Base-by-base conservation (phyloP, 2,113 vertebrate species). In the Sus scrofa region DNA sequence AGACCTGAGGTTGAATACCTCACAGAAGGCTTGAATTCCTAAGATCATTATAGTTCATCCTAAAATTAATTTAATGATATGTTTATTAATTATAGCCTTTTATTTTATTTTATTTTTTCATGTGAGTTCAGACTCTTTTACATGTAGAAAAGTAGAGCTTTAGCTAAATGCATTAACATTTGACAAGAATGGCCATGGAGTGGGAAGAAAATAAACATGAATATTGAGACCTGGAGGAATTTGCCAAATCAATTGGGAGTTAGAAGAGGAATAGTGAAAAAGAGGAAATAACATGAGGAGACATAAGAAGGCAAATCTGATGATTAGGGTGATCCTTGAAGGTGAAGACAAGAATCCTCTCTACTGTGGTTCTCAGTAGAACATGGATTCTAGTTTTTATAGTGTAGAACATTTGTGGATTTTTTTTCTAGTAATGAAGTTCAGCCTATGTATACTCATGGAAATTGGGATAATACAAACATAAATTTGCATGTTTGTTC, bases 21-120 rank as follows among this genome's bases (percentile, higher is more conserved):
- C 16, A 90, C 18, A 52, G 50, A 86, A 67, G 1, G 2, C 30
- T 94, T 94, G 73, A 13, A 67, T 91, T 78, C 37, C 78, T 68
- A 89, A 63, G n/a, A 54, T 84, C 60, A 82, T 75, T 83, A 77
- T 67, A n/a, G 19, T 75, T 20, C 22, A 78, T 89, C 70, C 32
- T 86, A 71, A 63, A 85, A 71, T 77, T 56, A 89, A 77, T 68
- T 70, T 68, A 91, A 56, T 83, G 26, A 83, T 89, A n/a, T 84
- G 65, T 58, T 78, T 14, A 30, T 62, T 65, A 96, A n/a, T 73
- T 89, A 63, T 7, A 71, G 13, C 6, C 27, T 84, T 89, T 84
- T 82, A 60, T 54, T 44, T 88, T 84, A 75, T n/a, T n/a, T n/a
- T n/a, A 89, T n/a, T 4, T 90, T 87, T 86, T 88, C 22, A 16